Conservation (phyloP, 2,797 vertebrate species). For the Vespertilio murinus region DNA sequence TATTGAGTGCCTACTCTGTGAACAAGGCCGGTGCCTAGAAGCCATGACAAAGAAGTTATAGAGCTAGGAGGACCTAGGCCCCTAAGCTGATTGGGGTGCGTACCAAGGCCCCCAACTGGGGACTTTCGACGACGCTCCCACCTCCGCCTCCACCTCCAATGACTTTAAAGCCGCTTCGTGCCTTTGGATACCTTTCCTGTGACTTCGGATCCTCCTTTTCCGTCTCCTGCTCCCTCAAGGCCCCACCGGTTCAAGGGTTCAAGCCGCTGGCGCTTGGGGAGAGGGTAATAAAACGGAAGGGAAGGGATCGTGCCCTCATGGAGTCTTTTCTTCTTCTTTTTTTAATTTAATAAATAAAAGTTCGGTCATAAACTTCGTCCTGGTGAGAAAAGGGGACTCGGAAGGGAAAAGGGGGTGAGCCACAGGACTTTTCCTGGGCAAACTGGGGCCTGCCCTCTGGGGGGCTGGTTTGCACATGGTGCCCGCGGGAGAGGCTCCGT, state of each 20-base stretch:
- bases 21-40: conserved; percentile 63
- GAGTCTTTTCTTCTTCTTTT: conserved; percentile 63
- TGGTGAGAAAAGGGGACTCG: conserved; percentile 32
- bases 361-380: conserved; percentile 66
- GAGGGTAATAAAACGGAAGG: conserved; percentile 52
- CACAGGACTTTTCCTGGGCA: background rate
- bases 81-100: conserved; percentile 34
- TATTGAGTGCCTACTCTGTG: conserved; percentile 56
- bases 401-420: background rate
- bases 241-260: conserved; percentile 62
- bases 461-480: background rate
- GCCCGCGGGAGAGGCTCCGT: background rate
- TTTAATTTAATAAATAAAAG: conserved; percentile 78
- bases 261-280: conserved; percentile 56
- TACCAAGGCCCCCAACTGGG: background rate
- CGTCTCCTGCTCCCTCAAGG: conserved; percentile 39
- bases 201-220: conserved; percentile 73
- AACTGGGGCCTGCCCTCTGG: background rate
- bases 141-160: conserved; percentile 59
- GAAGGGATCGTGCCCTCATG: conserved; percentile 65
- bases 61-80: conserved; percentile 50
- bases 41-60: conserved; percentile 41
- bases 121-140: conserved; percentile 37
- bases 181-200: conserved; percentile 75
- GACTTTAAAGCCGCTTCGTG: conserved; percentile 78